Base-by-base conservation (phyloP, 2,797 vertebrate genomes). In the Delichon dasypus region DNA sequence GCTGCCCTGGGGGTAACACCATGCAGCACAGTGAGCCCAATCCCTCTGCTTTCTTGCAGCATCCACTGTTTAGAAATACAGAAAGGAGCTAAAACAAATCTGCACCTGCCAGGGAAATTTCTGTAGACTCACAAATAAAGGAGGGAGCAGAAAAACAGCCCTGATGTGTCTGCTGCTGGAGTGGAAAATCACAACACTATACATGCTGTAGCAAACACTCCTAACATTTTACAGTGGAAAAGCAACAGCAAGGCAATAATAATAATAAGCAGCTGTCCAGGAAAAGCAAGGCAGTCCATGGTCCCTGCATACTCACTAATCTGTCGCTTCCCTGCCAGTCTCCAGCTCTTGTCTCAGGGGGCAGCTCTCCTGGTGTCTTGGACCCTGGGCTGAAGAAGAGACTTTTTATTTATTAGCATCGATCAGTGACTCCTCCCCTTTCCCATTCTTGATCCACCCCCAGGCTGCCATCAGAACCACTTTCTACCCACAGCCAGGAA, bases 391-490 rank as follows among this genome's bases (percentile, higher is more conserved):
- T 8, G 74, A 81, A 90, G 62, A 85, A 92, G 68, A 77, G 66
- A 54, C 91, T 89, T 96, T 96, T 96, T 97, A 97, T 97, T 94
- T 95, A 95, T 78, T 47, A 96, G 77, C 87, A 88, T 73, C 25
- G 15, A 93, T 92, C 57, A 83, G 66, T 90, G 86, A 91, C 96
- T 96, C 97, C 96, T 95, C 96, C 96, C 94, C 85, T 91, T 47
- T 95, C 88, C 90, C 51, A 76, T 51, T 76, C 73, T 47, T 6
- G 79, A 76, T 94, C 97, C 96, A 95, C 93, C 91, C 94, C 86
- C 88, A 81, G 75, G 34, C 82, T 94, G 40, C 84, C 85, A 19
- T 83, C 79, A 84, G 81, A 96, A 92, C 94, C 81, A 96, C 86
- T 85, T 95, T 95, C 91, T 96, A 85, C 77, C 88, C 89, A 90